Conservation (phyloP, 2,888 invertebrate species). For the Alloplasta piceator region DNA sequence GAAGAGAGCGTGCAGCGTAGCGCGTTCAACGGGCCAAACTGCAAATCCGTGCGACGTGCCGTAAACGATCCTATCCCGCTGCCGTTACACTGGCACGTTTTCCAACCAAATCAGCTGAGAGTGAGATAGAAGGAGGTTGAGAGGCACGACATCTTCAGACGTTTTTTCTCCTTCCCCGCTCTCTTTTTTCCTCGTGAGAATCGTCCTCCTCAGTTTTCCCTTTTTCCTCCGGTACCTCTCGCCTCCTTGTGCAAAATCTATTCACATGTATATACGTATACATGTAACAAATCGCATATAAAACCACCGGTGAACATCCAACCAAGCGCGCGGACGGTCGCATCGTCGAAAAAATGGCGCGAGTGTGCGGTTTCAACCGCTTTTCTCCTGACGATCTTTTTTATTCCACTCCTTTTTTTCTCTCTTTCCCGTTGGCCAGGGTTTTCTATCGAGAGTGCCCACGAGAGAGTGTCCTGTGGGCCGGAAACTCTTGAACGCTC, state of each 20-base stretch:
- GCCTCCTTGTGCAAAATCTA: background rate
- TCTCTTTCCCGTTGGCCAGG: background rate
- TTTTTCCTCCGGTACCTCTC: background rate
- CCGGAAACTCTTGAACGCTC: constrained; percentile 34
- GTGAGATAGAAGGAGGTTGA: background rate
- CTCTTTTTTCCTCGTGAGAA: background rate
- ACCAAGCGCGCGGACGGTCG: background rate
- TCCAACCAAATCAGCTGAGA: constrained; percentile 50
- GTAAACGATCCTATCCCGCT: constrained; percentile 44
- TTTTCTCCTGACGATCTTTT: too few relatives aligned
- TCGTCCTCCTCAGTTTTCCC: constrained; percentile 15
- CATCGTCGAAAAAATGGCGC: constrained; percentile 21
- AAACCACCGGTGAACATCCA: background rate
- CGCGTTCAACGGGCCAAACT: constrained; percentile 26
- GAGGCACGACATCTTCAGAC: constrained; percentile 49
- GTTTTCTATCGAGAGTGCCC: constrained; percentile 4
- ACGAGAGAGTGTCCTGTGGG: background rate
- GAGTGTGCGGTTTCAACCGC: constrained; percentile 19
- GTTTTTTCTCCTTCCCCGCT: constrained; percentile 27
- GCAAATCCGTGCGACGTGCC: constrained; percentile 45
- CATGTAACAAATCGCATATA: constrained; percentile 3
- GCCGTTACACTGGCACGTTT: constrained; percentile 34
- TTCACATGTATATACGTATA: background rate
- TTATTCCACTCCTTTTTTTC: background rate
- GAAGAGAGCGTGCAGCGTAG: constrained; percentile 11